These are phyloP conservation scores for Calliopsis andreniformis DNA, from an alignment of 1,140 invertebrate genomes.

Conservation along the genomic window DNA sequence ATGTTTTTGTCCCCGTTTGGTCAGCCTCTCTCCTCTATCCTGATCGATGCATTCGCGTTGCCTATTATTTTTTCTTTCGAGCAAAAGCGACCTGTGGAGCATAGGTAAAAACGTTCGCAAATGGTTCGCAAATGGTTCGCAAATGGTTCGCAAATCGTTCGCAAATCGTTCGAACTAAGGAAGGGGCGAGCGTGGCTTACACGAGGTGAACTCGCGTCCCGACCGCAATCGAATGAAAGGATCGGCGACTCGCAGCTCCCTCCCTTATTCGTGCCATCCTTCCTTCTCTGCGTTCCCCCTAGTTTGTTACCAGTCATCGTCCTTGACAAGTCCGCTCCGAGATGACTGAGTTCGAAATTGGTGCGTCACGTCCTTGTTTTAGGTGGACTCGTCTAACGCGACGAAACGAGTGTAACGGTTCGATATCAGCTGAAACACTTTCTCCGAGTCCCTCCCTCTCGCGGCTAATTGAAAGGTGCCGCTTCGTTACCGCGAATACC, in stretches of 20 bases:
- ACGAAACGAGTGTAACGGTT: constrained; percentile 31
- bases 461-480: no score
- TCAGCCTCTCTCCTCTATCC: no score
- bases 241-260: constrained; percentile 32
- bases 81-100: no score
- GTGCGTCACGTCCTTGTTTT: constrained; percentile 3
- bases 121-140: no score
- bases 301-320: no score
- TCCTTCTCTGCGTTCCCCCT: neutral
- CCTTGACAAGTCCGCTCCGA: neutral
- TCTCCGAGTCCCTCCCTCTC: neutral
- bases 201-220: constrained; percentile 29
- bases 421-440: constrained; percentile 29
- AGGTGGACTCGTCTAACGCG: constrained; percentile 58
- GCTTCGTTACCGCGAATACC: no score
- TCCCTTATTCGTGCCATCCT: constrained; percentile 13
- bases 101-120: no score
- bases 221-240: constrained; percentile 28
- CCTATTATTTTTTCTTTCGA: constrained; percentile 13
- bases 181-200: neutral
- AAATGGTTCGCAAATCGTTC: no score
- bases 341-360: constrained; percentile 16
- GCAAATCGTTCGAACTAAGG: no score
- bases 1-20: neutral
- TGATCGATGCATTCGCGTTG: neutral